Conservation (phyloP, 2,888 invertebrate genomes). For the Drosophila lacicola region DNA sequence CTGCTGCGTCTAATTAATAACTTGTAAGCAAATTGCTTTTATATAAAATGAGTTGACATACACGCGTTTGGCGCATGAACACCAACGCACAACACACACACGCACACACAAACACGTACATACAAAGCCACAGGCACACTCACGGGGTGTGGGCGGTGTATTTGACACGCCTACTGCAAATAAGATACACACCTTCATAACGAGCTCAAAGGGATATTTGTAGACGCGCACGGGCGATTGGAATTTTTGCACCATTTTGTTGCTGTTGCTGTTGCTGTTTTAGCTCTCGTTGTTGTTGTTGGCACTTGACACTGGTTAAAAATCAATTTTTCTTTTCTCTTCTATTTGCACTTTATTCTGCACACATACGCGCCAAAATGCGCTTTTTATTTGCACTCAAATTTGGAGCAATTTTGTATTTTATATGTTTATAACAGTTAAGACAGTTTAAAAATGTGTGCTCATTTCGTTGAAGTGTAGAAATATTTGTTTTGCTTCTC, state of each 20-base stretch:
- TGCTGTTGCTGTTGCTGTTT: slow-evolving; percentile 36
- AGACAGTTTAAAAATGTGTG: slow-evolving; percentile 18
- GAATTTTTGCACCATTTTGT: slow-evolving; percentile 96
- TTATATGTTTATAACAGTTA: slow-evolving; percentile 23
- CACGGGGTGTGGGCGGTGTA: slow-evolving; percentile 15
- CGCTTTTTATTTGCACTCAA: slow-evolving; percentile 32
- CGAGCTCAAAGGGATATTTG: slow-evolving; percentile 97
- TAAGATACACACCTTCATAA: slow-evolving; percentile 93
- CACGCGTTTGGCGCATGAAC: slow-evolving; percentile 46
- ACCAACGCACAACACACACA: slow-evolving; percentile 22
- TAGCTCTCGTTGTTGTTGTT: slow-evolving; percentile 21
- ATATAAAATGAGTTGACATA: slow-evolving; percentile 22
- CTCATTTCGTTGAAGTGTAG: slow-evolving; percentile 17
- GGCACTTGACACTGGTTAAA: slow-evolving; percentile 61
- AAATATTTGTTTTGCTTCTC: slow-evolving; percentile 14
- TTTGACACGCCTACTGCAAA: slow-evolving; percentile 57
- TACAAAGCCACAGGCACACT: background rate
- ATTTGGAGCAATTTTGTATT: slow-evolving; percentile 28
- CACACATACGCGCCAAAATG: slow-evolving; percentile 35
- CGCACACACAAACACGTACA: background rate
- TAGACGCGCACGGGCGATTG: slow-evolving; percentile 97
- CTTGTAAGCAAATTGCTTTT: slow-evolving; percentile 9
- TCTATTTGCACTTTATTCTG: slow-evolving; percentile 43
- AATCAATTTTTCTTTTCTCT: slow-evolving; percentile 56
- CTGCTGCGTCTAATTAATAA: slow-evolving; percentile 34